Evolutionary conservation across 2,113 vertebrate genomes (phyloP), one percentile per base, ranked within the genome.

Genomic region (Nesogale talazaci): DNA sequence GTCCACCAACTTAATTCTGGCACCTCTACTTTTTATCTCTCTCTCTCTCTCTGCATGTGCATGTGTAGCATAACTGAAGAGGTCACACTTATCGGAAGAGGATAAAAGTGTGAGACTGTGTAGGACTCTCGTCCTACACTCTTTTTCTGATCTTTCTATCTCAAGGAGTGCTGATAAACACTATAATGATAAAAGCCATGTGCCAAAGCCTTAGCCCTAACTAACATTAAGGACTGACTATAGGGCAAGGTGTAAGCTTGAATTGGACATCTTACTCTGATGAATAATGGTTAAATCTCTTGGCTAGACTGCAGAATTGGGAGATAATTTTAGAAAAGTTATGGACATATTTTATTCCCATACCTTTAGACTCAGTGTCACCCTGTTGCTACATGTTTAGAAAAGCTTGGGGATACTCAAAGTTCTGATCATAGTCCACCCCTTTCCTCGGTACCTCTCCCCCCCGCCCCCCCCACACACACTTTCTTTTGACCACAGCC

Each of bases 131-230:
- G 38, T 15, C 27, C 5, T 40, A 34, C 27, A 16, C 34, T 59
- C 90, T 92, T 78, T 27, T 83, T n/a, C 36, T 95, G 57, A n/a
- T 84, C 76, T 9, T 89, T 38, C 31, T 31, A 36, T 40, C 65
- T 88, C 10, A 38, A 95, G 88, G 36, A 67, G 23, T 46, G 69
- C 36, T 70, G 56, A 42, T 0, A 56, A 72, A 52, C 56, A 88
- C 79, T 38, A 1, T 42, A 63, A 38, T 56, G 59, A 22, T 70
- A 31, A 88, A 75, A 72, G 36, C 31, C 57, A 61, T 57, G 38
- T 83, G 31, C 57, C 6, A 81, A 56, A 74, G 27, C 11, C 36
- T 76, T 40, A 65, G 27, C 2, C 83, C 29, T 31, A 88, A 63
- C 82, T 40, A 76, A 38, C 7, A 38, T 29, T 38, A n/a, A 59